These are phyloP conservation scores for Drosophila busckii DNA, from an alignment of 1,140 invertebrate species.

Conservation along the genomic window DNA sequence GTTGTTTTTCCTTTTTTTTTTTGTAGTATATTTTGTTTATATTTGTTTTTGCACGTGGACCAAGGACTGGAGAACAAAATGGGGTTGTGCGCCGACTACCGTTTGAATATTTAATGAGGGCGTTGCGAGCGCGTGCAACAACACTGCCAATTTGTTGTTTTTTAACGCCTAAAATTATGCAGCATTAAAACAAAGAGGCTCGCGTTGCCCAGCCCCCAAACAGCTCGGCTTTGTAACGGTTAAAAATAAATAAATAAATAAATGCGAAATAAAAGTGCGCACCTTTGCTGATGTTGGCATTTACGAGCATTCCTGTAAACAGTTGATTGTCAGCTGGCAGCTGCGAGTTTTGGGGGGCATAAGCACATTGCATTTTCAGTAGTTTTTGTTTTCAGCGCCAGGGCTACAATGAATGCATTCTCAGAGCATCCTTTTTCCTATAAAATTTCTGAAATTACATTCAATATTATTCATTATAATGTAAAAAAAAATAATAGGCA, in stretches of 20 bases:
- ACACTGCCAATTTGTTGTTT: constrained; percentile 66
- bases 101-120: constrained; percentile 75
- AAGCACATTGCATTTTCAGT: constrained; percentile 23
- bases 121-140: constrained; percentile 44
- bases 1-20: not conserved
- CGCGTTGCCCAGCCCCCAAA: constrained; percentile 16
- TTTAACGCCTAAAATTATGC: constrained; percentile 74
- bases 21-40: constrained; percentile 11
- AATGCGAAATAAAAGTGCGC: not conserved
- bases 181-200: constrained; percentile 66
- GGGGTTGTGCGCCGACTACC: constrained; percentile 42
- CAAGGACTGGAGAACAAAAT: not conserved
- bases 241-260: not conserved
- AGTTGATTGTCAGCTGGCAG: constrained; percentile 4
- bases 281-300: constrained; percentile 14
- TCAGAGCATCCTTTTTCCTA: too few species aligned
- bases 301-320: constrained; percentile 4
- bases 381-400: constrained; percentile 8
- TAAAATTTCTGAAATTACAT: too few species aligned
- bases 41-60: constrained; percentile 16
- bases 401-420: constrained; percentile 4
- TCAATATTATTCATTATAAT: too few species aligned
- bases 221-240: too few species aligned
- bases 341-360: constrained; percentile 8
- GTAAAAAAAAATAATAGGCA: too few species aligned